Conservation (phyloP, 2,113 vertebrate genomes). For the Xenopus borealis region DNA sequence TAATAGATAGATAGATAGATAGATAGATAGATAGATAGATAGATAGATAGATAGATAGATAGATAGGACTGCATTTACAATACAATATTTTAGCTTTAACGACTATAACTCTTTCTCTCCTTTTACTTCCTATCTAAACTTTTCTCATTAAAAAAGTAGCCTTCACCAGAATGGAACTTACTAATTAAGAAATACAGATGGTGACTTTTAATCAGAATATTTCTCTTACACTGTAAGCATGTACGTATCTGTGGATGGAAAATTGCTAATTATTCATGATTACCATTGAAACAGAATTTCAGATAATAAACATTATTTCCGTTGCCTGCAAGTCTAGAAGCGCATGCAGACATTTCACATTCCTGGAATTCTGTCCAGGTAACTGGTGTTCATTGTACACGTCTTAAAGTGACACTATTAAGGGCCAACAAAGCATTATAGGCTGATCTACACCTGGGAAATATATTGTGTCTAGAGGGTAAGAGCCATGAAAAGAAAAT, state of each 20-base stretch:
- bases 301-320: conserved; percentile 43
- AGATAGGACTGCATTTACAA: too few relatives aligned
- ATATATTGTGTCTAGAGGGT: conserved; percentile 47
- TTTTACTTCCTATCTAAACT: too few relatives aligned
- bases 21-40: too few relatives aligned
- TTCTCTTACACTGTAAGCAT: too few relatives aligned
- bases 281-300: not conserved
- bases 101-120: too few relatives aligned
- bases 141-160: too few relatives aligned
- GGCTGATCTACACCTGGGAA: conserved; percentile 49
- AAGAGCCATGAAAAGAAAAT: conserved; percentile 42
- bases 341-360: conserved; percentile 45
- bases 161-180: too few relatives aligned
- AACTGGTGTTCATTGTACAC: conserved; percentile 15
- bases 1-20: too few relatives aligned
- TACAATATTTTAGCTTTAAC: too few relatives aligned
- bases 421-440: conserved; percentile 49
- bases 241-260: not conserved
- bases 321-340: conserved; percentile 52
- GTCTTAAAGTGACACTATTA: conserved; percentile 47
- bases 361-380: conserved; percentile 56
- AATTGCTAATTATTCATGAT: not conserved
- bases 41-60: too few relatives aligned
- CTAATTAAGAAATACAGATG: too few relatives aligned
- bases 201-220: too few relatives aligned